Base-by-base conservation (phyloP, 2,888 invertebrate species). In the Alcis repandata region DNA sequence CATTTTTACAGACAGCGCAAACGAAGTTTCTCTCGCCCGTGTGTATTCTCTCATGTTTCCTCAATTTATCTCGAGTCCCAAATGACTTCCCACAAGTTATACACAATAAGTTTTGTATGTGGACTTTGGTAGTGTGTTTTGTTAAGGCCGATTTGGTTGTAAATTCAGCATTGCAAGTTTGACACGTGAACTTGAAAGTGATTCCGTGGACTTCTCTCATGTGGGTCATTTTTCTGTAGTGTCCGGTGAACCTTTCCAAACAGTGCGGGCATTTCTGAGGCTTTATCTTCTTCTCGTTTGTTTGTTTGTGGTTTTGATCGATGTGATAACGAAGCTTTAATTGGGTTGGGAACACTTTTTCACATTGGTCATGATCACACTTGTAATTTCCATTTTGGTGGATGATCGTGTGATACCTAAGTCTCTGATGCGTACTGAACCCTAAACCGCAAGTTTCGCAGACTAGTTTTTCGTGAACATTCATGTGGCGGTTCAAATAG, bases 371-470 rank as follows among this genome's bases (percentile, higher is more conserved):
- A 27, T 27, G 27, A 0, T 87, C 86, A 67, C 92, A 92, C 74
- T 84, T 87, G 71, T 90, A 84, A 0, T 83, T 79, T 0, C 92
- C 92, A 54, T 86, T 87, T 69, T 91, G 88, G 52, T 92, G 92
- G 0, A 90, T 88, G 27, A 88, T 86, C 52, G 83, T 84, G 43
- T 92, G 92, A 63, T 89, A 90, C 13, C 87, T 85, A 1, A 92
- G 68, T 0, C 92, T 80, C 19, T 90, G 91, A 45, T 91, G 86
- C 0, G 91, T 90, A 82, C 90, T 88, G 65, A 92, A 92, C 0
- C 92, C 91, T 13, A 89, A 69, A 0, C 92, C 92, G 63, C 92
- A 92, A 0, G 87, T 90, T 70, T 92, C 92, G 59, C 92, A 92
- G 1, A 91, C 90, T 0, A 91, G 90, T 51, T 78, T 91, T 45